Conservation (phyloP, 2,797 vertebrate genomes). For the Bucorvus abyssinicus region DNA sequence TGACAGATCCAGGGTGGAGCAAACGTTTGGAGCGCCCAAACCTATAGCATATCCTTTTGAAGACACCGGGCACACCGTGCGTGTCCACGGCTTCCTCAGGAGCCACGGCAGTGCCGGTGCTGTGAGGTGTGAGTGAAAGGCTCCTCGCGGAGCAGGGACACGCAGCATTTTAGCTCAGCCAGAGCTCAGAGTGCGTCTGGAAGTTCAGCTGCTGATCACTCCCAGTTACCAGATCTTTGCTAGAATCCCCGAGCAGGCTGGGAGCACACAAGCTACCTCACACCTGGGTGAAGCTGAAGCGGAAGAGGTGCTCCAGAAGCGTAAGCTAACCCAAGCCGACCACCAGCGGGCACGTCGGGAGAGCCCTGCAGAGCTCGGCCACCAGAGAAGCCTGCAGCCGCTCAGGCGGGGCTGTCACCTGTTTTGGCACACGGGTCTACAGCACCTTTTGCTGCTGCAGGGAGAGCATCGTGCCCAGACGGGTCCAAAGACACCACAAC, state of each 20-base stretch:
- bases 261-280: fast-evolving
- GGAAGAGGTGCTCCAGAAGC: not conserved
- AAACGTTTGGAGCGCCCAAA: not conserved
- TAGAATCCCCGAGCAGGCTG: not conserved
- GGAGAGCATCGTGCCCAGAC: not conserved
- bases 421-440: not conserved
- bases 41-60: not conserved
- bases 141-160: not conserved
- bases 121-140: not conserved
- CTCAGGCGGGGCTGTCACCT: not conserved
- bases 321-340: fast-evolving
- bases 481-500: not conserved
- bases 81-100: not conserved
- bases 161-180: not conserved
- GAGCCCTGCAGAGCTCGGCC: not conserved
- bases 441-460: not conserved
- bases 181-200: not conserved
- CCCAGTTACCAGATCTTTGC: not conserved
- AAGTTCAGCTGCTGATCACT: not conserved
- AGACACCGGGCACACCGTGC: not conserved
- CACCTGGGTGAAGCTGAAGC: not conserved
- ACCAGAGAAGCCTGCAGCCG: not conserved
- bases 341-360: not conserved
- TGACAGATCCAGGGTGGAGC: not conserved
- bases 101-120: not conserved